Evolutionary conservation across 1,140 invertebrate species (phyloP).

Genomic region (Hyposmocoma kahamanoa): DNA sequence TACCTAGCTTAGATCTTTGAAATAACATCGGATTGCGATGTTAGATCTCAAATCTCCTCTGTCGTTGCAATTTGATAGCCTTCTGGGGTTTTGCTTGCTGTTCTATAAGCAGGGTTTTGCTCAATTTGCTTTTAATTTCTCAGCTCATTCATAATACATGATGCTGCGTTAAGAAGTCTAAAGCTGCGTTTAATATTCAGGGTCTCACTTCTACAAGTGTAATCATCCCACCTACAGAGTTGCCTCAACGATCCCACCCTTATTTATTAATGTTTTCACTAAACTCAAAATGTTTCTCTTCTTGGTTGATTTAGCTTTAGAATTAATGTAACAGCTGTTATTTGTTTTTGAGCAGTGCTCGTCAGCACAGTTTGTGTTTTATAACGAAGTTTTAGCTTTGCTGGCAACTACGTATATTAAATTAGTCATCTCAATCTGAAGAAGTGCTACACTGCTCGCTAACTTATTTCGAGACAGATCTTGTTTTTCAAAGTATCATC

Average conservation of each 20-base stretch:
- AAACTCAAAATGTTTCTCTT: constrained; percentile 6
- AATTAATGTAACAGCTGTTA: not conserved
- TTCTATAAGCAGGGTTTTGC: not conserved
- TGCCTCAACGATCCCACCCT: constrained; percentile 7
- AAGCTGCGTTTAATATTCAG: constrained; percentile 21
- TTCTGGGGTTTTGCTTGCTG: not conserved
- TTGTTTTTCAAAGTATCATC: no score
- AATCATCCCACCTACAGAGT: constrained; percentile 13
- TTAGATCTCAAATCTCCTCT: not conserved
- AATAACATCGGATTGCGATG: no score
- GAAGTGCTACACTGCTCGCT: no score
- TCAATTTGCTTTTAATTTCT: not conserved
- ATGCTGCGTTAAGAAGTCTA: constrained; percentile 10
- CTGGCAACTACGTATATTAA: no score
- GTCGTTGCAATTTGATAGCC: not conserved
- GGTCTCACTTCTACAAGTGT: constrained; percentile 4
- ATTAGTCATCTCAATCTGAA: no score
- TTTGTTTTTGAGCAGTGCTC: not conserved
- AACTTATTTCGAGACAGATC: no score
- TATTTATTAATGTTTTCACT: constrained; percentile 14
- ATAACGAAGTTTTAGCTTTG: no score
- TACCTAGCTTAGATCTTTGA: no score
- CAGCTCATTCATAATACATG: constrained; percentile 11
- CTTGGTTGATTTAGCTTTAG: not conserved
- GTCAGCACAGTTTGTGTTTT: no score